Percentiles rank a stretch among this genome's conserved stretches.
These are phyloP conservation scores for Zootermopsis nevadensis DNA, from an alignment of 2,888 invertebrate genomes.

Conservation along the genomic window DNA sequence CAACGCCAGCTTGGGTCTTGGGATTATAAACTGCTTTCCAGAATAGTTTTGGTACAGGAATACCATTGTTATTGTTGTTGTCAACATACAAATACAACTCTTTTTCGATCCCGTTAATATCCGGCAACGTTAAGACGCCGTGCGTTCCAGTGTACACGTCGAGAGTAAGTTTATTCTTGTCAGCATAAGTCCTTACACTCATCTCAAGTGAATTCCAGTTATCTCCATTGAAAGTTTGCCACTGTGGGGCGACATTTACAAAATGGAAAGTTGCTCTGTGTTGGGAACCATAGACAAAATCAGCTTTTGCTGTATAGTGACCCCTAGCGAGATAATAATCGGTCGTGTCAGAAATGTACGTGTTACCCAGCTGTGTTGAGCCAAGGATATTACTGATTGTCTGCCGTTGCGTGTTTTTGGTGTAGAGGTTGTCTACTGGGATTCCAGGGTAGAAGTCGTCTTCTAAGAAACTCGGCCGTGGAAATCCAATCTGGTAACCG, in stretches of 20 bases:
- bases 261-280: slow-evolving; percentile 73
- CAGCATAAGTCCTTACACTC: slow-evolving; percentile 64
- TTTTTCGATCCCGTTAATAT: slow-evolving; percentile 55
- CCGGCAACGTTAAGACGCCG: slow-evolving; percentile 68
- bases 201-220: slow-evolving; percentile 69
- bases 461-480: slow-evolving; percentile 66
- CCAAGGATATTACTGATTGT: slow-evolving; percentile 42
- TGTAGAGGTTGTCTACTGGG: slow-evolving; percentile 59
- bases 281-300: slow-evolving; percentile 70
- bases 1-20: slow-evolving; percentile 66
- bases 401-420: slow-evolving; percentile 44
- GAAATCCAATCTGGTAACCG: slow-evolving; percentile 65
- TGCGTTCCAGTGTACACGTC: slow-evolving; percentile 69
- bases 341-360: slow-evolving; percentile 29
- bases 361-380: slow-evolving; percentile 40
- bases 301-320: slow-evolving; percentile 73
- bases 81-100: slow-evolving; percentile 56
- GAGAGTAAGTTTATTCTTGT: slow-evolving; percentile 56
- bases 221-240: slow-evolving; percentile 72
- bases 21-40: slow-evolving; percentile 72
- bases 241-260: slow-evolving; percentile 75
- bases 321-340: slow-evolving; percentile 67
- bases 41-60: slow-evolving; percentile 69
- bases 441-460: slow-evolving; percentile 65
- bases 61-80: slow-evolving; percentile 61